These are phyloP conservation scores for Ochotona princeps DNA, from an alignment of 2,113 vertebrate genomes.

Conservation along the genomic window DNA sequence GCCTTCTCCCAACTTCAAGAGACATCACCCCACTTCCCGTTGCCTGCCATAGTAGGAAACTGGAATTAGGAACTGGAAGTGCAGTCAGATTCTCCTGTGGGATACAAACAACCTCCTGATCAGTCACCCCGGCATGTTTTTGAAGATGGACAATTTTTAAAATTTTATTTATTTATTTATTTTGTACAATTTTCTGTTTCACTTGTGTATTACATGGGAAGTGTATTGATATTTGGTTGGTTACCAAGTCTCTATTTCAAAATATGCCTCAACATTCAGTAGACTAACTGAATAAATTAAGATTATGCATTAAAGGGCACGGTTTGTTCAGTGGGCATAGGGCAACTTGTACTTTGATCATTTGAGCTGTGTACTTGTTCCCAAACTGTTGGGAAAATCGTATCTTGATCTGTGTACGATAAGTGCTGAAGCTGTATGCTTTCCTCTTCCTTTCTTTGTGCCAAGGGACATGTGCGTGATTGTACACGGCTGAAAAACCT, in stretches of 20 bases:
- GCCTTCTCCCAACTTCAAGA: too few relatives aligned
- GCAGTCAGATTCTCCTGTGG: too few relatives aligned
- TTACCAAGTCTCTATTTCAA: constrained; percentile 36
- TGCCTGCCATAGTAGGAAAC: too few relatives aligned
- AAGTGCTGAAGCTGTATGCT: not conserved
- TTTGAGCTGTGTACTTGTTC: constrained; percentile 22
- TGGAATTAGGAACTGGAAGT: too few relatives aligned
- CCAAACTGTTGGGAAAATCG: not conserved
- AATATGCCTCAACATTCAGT: constrained; percentile 27
- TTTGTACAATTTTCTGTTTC: not conserved
- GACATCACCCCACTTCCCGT: too few relatives aligned
- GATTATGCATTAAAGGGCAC: constrained; percentile 33
- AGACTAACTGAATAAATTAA: constrained; percentile 37
- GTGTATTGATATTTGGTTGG: not conserved
- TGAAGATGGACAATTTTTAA: too few relatives aligned
- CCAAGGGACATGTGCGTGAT: not conserved
- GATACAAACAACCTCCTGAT: too few relatives aligned
- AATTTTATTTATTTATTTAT: not conserved
- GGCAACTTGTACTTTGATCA: constrained; percentile 17
- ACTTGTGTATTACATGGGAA: not conserved
- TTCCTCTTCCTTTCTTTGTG: not conserved
- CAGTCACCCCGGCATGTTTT: too few relatives aligned
- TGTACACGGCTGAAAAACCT: not conserved
- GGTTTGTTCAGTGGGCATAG: not conserved
- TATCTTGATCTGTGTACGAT: not conserved